phyloP scores from a whole-genome alignment of 2,888 invertebrate genomes.

The Matsumyia berberina region DNA sequence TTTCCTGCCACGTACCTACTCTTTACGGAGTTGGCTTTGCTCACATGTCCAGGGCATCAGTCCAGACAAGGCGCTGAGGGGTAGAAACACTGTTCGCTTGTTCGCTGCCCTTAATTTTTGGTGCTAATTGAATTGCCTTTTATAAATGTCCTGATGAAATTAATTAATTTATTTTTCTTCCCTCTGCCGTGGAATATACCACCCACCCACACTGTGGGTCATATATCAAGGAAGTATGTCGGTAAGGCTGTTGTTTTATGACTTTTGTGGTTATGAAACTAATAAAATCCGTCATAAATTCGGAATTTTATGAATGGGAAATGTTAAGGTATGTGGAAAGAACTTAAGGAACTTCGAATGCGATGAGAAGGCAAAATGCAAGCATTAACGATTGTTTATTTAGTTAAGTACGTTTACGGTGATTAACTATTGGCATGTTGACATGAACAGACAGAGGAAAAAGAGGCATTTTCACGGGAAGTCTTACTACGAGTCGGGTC shows the following conservation, averaged over 20 bases:
- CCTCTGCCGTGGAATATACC: slow-evolving; percentile 10
- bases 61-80: slow-evolving; percentile 6
- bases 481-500: no score
- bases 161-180: slow-evolving; percentile 55
- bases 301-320: slow-evolving; percentile 29
- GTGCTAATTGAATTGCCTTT: slow-evolving; percentile 71
- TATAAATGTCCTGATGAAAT: slow-evolving; percentile 69
- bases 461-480: no score
- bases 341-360: neutral
- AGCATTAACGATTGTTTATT: neutral
- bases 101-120: slow-evolving; percentile 50
- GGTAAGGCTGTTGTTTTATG: slow-evolving; percentile 52
- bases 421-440: neutral
- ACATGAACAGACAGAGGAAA: no score
- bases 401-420: neutral
- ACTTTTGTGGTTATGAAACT: slow-evolving; percentile 59
- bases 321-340: slow-evolving; percentile 16
- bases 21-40: slow-evolving; percentile 32
- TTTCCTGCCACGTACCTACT: slow-evolving; percentile 72
- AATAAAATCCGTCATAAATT: slow-evolving; percentile 62
- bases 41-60: slow-evolving; percentile 39
- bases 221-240: slow-evolving; percentile 65
- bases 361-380: neutral
- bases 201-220: slow-evolving; percentile 28
- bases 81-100: slow-evolving; percentile 33